Evolutionary conservation across 1,140 invertebrate genomes (phyloP), one percentile per base, ranked within the genome.

Genomic region (Littorina saxatilis): DNA sequence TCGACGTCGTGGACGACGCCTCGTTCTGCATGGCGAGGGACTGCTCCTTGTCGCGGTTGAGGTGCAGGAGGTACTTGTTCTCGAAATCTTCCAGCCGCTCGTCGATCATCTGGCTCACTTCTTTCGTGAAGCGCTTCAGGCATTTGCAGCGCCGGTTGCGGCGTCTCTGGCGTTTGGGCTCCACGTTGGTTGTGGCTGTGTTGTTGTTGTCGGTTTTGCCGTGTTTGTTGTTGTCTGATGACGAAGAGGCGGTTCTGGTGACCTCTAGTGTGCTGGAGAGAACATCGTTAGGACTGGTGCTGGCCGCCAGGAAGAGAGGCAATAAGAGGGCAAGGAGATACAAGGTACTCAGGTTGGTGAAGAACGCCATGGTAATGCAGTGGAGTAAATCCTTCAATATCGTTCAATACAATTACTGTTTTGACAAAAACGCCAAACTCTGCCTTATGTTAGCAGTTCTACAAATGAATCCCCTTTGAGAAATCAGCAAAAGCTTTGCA

Each of bases 41-140:
- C 43, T 39, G 55, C 35, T 78, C 76, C 39, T 78, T 78, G 15
- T 63, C 39, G 23, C 39, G n/a, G 55, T 61, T 78, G 35, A 78
- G 32, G 32, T 63, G 76, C 37, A 61, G 76, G 17, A 78, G 76
- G 58, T 78, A 78, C 55, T 66, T 63, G 76, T 78, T 63, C 76
- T 78, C 76, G 37, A 78, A 78, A n/a, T 63, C 55, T 23, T 39
- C 32, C 55, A 78, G 76, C 23, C 76, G 55, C 58, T 78, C 76
- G 17, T 78, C 76, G 35, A 78, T 63, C 76, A 78, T 61, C 55
- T 58, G 29, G 23, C 32, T 35, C 35, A 78, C 76, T 39, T 78
- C 76, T 39, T 78, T 78, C 55, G 55, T 78, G 55, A 78, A 78
- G 7, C 76, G 55, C 39, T 63, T 61, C 37, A 58, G 11, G 76